Evolutionary conservation across 2,113 vertebrate genomes (phyloP), one percentile per base, ranked within the genome.

Genomic region (Malurus alboscapulatus): DNA sequence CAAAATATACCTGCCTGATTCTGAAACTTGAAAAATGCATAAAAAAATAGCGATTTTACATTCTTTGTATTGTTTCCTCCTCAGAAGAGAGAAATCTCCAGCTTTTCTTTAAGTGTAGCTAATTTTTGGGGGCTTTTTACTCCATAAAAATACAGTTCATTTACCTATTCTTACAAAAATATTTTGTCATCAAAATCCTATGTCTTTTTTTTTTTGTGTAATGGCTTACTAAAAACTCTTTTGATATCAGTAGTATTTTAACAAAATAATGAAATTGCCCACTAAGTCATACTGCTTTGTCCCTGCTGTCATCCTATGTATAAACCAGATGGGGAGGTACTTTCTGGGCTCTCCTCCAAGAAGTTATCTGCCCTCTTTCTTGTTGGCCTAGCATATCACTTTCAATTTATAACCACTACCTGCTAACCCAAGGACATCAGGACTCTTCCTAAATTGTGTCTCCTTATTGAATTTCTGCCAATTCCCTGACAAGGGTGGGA

Each of bases 301-400:
- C 12, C 81, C 57, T 87, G 69, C 69, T 89, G 54, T 45, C 89
- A 57, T 30, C 20, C 24, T 53, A 5, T 53, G 66, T 87, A 51
- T 61, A 89, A 84, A 78, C 48, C 84, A 94, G 74, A 89, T 84
- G 81, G 47, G 61, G 38, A 87, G 13, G 26, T 84, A 92, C 78
- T 82, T 6, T 65, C 69, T 75, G 61, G 94, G 77, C 77, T 95
- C 17, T 82, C n/a, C 53, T 92, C 78, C 93, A 95, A 71, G 57
- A 71, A 81, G 40, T 67, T 67, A 55, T 81, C 34, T 72, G 7
- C 15, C 72, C 66, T 77, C 75, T 65, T 88, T 88, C 74, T 91
- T 84, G 21, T 81, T 89, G 84, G 67, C 48, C 77, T 82, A 72
- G 44, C n/a, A 36, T 73, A 94, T 69, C 47, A 73, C 34, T 92